Evolutionary conservation across 2,113 vertebrate species (phyloP), one percentile per base, ranked within the genome.

Genomic region (Chaenogobius annularis): DNA sequence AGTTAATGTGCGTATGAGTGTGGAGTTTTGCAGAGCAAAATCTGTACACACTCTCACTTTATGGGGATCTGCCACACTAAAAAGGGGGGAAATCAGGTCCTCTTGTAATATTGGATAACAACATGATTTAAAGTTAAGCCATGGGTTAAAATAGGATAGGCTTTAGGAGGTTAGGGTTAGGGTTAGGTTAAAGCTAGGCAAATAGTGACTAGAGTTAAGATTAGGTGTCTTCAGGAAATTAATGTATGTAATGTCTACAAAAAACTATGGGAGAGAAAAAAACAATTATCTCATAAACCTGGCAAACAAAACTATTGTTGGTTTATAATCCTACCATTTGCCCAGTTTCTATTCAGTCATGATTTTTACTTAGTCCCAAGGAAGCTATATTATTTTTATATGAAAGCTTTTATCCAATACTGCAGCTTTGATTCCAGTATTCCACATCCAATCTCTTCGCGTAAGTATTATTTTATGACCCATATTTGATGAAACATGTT

Each of bases 331-430:
- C 56, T 77, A 75, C 72, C 73, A 43, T 7, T 31, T 10, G 2
- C 14, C 48, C 12, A 13, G 56, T 73, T 55, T 73, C 48, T 48
- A 44, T 62, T 75, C 66, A 80, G 73, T 78, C 81, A 61, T 22
- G 15, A 48, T 75, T 77, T 83, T 83, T 69, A 82, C 69, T 54
- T 19, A 35, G 55, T 78, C 67, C 64, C 48, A 40, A 37, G 58
- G 23, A 14, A 19, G 22, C 83, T 83, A 59, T 15, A 43, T 72
- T 74, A 11, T 73, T 72, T 74, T 72, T 23, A 50, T 63, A 37
- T 35, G 35, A 47, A 66, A 48, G 20, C 19, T 76, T 84, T 75
- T 26, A 54, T 7, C 31, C 22, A 59, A 44, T 6, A 6, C 10
- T 43, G 64, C 79, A 64, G 31, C 31, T 14, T 58, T 66, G 48